Evolutionary conservation across 2,888 invertebrate genomes (phyloP), one percentile per base, ranked within the genome.

Genomic region (Apamea sordens): DNA sequence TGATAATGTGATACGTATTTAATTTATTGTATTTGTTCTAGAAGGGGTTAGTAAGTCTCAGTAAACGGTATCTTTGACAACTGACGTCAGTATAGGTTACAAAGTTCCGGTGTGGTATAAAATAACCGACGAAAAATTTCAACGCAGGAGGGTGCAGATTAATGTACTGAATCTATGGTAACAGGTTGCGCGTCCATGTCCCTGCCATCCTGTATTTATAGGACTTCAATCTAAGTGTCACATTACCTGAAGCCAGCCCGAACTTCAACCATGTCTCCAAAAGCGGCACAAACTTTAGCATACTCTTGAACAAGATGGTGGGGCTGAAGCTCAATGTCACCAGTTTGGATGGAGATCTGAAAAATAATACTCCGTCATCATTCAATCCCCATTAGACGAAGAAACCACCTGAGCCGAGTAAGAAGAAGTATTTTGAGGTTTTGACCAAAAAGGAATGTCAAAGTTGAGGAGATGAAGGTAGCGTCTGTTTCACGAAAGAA

Each of bases 191-290:
- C 4, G 56, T 24, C 56, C 11, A 56, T 24, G 4, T n/a, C 4
- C 6, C 0, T 24, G 24, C 56, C n/a, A 24, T 4, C 56, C 24
- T 28, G 21, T n/a, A 32, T 47, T 32, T 18, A 64, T 21, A 28
- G 1, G 10, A 36, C 7, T 71, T 41, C 18, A 71, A 41, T 41
- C 13, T 7, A 53, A 44, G 44, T 56, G 10, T 11, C 21, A 32
- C 73, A 56, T 85, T 82, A 97, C 97, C 94, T 95, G 86, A 95
- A 96, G 1, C 94, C 97, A 69, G 95, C 91, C 36, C 97, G 93
- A 8, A 97, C 94, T 92, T 97, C 98, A 24, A 98, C 97, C 90
- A 97, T 96, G 67, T 97, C 93, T 0, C 98, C 98, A 80, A 98
- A 98, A 90, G 95, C 90, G 0, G 97, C 97, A 81, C 97, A 96